Conservation (phyloP, 2,888 invertebrate genomes). For the Amiota communis region DNA sequence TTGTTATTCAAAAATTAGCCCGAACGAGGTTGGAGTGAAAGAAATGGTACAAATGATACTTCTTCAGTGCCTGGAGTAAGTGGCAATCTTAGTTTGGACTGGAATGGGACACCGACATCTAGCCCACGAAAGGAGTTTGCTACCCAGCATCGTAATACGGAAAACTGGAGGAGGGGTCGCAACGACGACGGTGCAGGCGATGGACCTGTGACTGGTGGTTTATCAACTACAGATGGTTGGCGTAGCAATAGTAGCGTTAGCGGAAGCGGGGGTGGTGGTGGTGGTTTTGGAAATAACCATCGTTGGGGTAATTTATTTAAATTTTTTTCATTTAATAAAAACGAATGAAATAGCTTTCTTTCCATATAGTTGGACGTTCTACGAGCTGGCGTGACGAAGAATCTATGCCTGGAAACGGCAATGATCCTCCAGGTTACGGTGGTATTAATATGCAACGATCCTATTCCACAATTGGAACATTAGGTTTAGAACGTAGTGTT, state of each 20-base stretch:
- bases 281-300: conserved; percentile 50
- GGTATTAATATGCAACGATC: conserved; percentile 60
- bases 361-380: conserved; percentile 62
- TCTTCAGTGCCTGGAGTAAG: conserved; percentile 34
- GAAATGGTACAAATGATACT: conserved; percentile 66
- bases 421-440: conserved; percentile 38
- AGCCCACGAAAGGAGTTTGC: conserved; percentile 71
- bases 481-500: conserved; percentile 51
- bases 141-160: conserved; percentile 66
- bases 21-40: conserved; percentile 70
- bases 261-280: conserved; percentile 39
- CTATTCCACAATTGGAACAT: conserved; percentile 62
- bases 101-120: conserved; percentile 70
- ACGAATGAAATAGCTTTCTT: neutral
- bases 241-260: conserved; percentile 44
- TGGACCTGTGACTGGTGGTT: conserved; percentile 41
- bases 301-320: conserved; percentile 68
- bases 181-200: conserved; percentile 66
- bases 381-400: conserved; percentile 73
- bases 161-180: conserved; percentile 71
- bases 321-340: neutral
- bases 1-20: conserved; percentile 44
- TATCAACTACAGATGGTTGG: conserved; percentile 54
- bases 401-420: conserved; percentile 32
- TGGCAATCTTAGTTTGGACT: conserved; percentile 51